A percentile compares a stretch with the other conserved stretches of the same genome.
Conservation (phyloP, 2,888 invertebrate species). For the Cosmopolites sordidus region DNA sequence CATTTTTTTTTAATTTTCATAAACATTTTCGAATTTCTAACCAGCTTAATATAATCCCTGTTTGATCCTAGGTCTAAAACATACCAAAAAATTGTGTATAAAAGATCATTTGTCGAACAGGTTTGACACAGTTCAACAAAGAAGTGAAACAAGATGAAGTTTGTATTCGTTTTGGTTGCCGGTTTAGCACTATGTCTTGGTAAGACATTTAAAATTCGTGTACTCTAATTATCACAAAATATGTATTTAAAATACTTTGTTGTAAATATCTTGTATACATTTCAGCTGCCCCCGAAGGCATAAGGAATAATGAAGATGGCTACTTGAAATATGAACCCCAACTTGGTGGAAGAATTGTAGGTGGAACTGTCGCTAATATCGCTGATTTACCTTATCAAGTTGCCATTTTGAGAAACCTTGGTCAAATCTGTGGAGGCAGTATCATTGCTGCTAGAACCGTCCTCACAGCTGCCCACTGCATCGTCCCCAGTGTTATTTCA, state of each 20-base stretch:
- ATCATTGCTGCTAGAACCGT: slow-evolving; percentile 50
- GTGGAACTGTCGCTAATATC: slow-evolving; percentile 13
- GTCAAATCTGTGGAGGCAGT: slow-evolving; percentile 53
- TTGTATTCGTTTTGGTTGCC: slow-evolving; percentile 1
- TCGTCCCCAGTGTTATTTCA: slow-evolving; percentile 13
- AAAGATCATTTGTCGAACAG: no score
- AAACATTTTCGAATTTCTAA: no score
- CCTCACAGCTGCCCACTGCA: slow-evolving; percentile 53
- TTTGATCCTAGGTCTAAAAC: no score
- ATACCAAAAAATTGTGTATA: no score
- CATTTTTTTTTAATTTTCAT: no score
- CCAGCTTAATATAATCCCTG: no score
- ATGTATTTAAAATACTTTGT: no score
- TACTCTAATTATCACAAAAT: no score
- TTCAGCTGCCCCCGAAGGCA: slow-evolving; percentile 4
- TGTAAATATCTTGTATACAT: not conserved
- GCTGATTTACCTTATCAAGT: slow-evolving; percentile 47
- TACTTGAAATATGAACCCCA: slow-evolving; percentile 49
- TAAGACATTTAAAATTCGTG: no score
- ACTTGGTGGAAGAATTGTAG: slow-evolving; percentile 33
- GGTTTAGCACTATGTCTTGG: slow-evolving; percentile 4
- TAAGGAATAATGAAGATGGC: not conserved
- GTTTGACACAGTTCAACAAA: not conserved
- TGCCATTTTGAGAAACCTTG: slow-evolving; percentile 49
- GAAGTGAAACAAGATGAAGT: slow-evolving; percentile 4